These are phyloP conservation scores for Tokudaia muenninki DNA, from an alignment of 2,797 vertebrate species.

Conservation along the genomic window DNA sequence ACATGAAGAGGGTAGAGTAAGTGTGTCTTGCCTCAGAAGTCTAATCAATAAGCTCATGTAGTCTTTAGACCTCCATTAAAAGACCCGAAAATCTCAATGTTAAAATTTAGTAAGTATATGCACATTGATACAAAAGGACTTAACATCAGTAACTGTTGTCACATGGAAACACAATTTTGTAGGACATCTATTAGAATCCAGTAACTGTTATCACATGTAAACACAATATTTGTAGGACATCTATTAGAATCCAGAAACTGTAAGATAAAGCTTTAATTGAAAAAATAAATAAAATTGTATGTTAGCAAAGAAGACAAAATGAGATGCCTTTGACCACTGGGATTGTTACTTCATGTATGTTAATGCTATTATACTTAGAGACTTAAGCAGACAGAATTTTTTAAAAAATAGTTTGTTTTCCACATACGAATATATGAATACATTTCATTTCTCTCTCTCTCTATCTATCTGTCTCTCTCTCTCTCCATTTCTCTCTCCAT, in stretches of 20 bases:
- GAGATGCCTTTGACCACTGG: slow-evolving; percentile 52
- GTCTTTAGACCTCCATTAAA: slow-evolving; percentile 21
- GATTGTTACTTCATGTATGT: slow-evolving; percentile 67
- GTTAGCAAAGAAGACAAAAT: slow-evolving; percentile 63
- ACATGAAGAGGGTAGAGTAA: background rate
- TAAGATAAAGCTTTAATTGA: slow-evolving; percentile 44
- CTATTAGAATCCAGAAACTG: slow-evolving; percentile 43
- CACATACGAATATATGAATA: background rate
- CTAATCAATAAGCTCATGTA: background rate
- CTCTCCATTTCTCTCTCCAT: background rate
- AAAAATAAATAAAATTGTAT: background rate
- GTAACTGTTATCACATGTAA: background rate
- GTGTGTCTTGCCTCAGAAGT: background rate
- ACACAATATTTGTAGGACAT: slow-evolving; percentile 25
- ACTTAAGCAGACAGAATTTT: slow-evolving; percentile 57
- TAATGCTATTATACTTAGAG: background rate
- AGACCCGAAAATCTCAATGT: slow-evolving; percentile 3
- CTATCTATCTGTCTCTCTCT: background rate
- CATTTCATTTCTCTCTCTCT: background rate
- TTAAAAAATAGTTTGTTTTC: slow-evolving; percentile 52
- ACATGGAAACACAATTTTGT: background rate
- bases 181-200: slow-evolving; percentile 26
- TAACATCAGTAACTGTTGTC: background rate
- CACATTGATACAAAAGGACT: background rate
- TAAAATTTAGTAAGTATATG: background rate